Conservation (phyloP, 2,113 vertebrate genomes). For the Cyprichromis sp. region DNA sequence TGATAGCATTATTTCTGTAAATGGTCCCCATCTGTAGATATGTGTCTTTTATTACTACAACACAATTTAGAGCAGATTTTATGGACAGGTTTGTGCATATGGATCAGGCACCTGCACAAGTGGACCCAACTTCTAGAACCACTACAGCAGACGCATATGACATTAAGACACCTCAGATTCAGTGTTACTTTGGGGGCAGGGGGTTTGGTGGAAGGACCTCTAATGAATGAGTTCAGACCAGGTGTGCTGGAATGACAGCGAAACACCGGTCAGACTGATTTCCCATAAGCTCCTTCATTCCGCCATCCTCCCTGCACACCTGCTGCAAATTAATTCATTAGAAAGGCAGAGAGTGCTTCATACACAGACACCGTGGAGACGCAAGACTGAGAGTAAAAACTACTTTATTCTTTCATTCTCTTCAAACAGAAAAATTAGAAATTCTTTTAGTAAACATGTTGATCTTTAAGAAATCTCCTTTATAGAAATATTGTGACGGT, state of each 20-base stretch:
- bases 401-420: conserved; percentile 73
- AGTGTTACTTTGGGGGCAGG: not conserved
- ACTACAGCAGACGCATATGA: not conserved
- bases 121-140: not conserved
- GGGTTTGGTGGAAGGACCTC: not conserved
- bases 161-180: not conserved
- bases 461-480: conserved; percentile 63
- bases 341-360: not conserved
- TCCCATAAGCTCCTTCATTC: conserved; percentile 29
- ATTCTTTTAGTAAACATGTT: conserved; percentile 66
- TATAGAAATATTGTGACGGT: conserved; percentile 60
- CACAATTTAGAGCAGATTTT: not conserved
- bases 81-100: not conserved
- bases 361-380: not conserved
- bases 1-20: not conserved
- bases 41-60: not conserved
- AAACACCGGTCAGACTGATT: conserved; percentile 3
- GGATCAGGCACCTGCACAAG: not conserved
- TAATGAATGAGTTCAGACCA: conserved; percentile 28
- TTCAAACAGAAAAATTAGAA: conserved; percentile 67
- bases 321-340: conserved; percentile 42
- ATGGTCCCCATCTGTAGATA: not conserved
- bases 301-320: conserved; percentile 3
- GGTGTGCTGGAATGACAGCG: not conserved
- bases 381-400: conserved; percentile 63